These are phyloP conservation scores for Platycercus adscitus DNA, from an alignment of 2,113 vertebrate genomes.

Conservation along the genomic window DNA sequence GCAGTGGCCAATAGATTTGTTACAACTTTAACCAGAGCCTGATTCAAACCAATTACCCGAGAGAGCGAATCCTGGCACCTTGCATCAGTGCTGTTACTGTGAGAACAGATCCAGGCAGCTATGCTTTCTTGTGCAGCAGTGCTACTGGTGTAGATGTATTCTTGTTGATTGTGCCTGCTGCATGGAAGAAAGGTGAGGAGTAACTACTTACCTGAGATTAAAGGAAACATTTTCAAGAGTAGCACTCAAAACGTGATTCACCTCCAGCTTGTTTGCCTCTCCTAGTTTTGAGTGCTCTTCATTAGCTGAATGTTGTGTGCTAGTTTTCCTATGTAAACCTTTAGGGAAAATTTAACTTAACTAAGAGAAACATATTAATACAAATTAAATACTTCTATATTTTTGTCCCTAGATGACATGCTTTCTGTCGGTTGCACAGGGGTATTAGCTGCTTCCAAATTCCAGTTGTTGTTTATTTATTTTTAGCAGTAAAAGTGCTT, in stretches of 20 bases:
- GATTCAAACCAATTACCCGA: background rate
- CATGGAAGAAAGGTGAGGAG: background rate
- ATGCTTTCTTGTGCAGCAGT: background rate
- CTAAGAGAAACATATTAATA: slow-evolving; percentile 10
- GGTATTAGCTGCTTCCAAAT: background rate
- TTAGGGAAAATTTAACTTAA: slow-evolving; percentile 38
- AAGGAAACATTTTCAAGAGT: slow-evolving; percentile 18
- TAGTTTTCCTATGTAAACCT: slow-evolving; percentile 9
- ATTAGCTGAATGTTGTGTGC: slow-evolving; percentile 28
- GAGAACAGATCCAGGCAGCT: background rate
- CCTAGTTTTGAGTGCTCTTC: slow-evolving; percentile 44
- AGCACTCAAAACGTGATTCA: slow-evolving; percentile 13
- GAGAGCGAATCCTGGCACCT: background rate
- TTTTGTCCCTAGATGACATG: background rate
- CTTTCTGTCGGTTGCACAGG: background rate
- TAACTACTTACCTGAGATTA: background rate
- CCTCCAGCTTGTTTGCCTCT: slow-evolving; percentile 50
- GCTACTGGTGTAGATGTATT: background rate
- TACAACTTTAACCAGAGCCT: background rate
- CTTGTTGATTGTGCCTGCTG: background rate
- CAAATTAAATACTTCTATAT: background rate
- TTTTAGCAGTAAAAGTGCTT: background rate
- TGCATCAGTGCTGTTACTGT: background rate
- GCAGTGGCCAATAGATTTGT: background rate
- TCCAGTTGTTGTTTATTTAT: background rate